These are phyloP conservation scores for Todiramphus chloris DNA, from an alignment of 2,113 vertebrate genomes.

Conservation along the genomic window DNA sequence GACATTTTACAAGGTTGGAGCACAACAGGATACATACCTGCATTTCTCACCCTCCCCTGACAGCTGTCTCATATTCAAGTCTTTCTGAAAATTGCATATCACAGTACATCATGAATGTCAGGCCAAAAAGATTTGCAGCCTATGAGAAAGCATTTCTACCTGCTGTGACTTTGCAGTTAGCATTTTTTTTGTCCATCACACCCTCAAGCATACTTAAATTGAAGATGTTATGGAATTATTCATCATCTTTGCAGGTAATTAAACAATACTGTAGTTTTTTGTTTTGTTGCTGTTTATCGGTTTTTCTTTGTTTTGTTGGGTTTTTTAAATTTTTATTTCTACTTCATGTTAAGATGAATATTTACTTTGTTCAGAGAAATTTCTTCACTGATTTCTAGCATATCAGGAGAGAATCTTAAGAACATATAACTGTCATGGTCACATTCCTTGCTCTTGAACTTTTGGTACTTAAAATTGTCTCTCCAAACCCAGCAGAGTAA, in stretches of 20 bases:
- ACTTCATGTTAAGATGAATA: neutral
- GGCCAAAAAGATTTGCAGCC: neutral
- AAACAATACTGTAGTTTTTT: neutral
- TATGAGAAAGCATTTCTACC: neutral
- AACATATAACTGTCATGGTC: neutral
- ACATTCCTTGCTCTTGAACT: neutral
- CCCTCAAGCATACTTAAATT: neutral
- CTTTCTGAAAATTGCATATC: slow-evolving; percentile 34
- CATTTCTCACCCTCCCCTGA: neutral
- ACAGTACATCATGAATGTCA: neutral
- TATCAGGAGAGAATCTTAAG: neutral
- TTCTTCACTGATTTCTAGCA: neutral
- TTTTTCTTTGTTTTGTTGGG: no score
- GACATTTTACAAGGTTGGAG: neutral
- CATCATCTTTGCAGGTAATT: neutral
- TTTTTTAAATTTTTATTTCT: neutral
- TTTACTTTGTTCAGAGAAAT: neutral
- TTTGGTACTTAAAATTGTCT: neutral
- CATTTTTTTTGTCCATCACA: neutral
- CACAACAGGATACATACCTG: neutral
- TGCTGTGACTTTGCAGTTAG: neutral
- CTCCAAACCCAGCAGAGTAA: neutral
- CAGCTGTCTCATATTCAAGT: neutral
- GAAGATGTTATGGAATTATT: neutral
- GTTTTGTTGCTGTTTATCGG: no score